These are phyloP conservation scores for Dipodomys stephensi DNA, from an alignment of 2,113 vertebrate genomes.

Conservation along the genomic window DNA sequence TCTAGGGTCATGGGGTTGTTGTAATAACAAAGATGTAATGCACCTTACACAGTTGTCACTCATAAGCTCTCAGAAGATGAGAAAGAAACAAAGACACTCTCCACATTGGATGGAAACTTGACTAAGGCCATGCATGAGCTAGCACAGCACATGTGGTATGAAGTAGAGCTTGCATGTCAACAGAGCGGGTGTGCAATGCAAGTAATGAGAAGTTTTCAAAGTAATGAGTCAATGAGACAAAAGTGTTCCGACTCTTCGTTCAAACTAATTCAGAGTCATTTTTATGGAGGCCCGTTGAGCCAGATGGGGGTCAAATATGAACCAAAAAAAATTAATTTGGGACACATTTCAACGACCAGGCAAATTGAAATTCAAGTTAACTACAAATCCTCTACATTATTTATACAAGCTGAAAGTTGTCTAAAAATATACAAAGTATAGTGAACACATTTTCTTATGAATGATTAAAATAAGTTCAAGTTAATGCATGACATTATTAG, in stretches of 20 bases:
- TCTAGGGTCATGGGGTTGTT: neutral
- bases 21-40: neutral
- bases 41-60: neutral
- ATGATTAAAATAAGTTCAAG: conserved; percentile 13
- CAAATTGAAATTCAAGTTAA: conserved; percentile 47
- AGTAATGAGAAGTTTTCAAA: conserved; percentile 49
- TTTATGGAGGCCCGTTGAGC: neutral
- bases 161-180: neutral
- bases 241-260: conserved; percentile 33
- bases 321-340: neutral
- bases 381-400: neutral
- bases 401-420: neutral
- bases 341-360: neutral
- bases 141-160: neutral
- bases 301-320: neutral
- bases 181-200: neutral
- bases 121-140: conserved; percentile 25
- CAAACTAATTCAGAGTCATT: conserved; percentile 62
- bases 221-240: neutral
- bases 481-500: neutral
- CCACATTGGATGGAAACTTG: conserved; percentile 47
- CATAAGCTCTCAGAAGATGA: neutral
- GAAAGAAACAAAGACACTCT: conserved; percentile 6
- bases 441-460: conserved; percentile 39
- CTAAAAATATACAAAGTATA: neutral